Percentiles rank a stretch among this genome's conserved stretches.
phyloP scores from a whole-genome alignment of 2,888 invertebrate species.

The Lasioglossum calceatum region DNA sequence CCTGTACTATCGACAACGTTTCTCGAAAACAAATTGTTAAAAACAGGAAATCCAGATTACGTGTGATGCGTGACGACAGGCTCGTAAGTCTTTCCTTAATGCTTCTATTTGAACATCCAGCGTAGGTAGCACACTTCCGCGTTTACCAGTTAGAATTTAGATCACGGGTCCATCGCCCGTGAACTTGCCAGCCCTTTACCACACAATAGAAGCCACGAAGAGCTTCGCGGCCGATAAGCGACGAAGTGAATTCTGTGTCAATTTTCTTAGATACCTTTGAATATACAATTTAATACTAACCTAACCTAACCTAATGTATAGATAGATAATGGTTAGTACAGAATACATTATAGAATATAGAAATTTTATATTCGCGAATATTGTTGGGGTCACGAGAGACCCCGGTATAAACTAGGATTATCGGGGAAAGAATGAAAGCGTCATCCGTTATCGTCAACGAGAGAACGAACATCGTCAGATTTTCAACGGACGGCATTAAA shows the following conservation, averaged over 20 bases:
- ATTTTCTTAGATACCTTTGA: too few species aligned
- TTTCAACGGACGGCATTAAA: neutral
- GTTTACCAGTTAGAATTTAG: slow-evolving; percentile 1
- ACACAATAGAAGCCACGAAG: neutral
- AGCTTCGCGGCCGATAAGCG: neutral
- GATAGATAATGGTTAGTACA: too few species aligned
- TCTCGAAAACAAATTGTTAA: too few species aligned
- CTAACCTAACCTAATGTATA: too few species aligned
- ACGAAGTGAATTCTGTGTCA: too few species aligned
- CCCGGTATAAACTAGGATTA: neutral
- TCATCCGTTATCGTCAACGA: too few species aligned
- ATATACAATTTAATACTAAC: too few species aligned
- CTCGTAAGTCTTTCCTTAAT: neutral
- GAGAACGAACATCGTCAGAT: neutral
- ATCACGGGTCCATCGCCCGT: slow-evolving; percentile 19
- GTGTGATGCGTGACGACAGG: neutral
- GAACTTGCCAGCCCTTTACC: slow-evolving; percentile 41
- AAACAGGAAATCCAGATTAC: neutral
- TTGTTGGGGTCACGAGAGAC: too few species aligned
- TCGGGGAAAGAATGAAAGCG: neutral
- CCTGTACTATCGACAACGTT: too few species aligned
- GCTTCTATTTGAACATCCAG: neutral
- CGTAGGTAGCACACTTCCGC: neutral
- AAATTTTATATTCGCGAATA: too few species aligned
- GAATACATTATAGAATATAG: too few species aligned